A percentile compares a stretch with the other conserved stretches of the same genome.
phyloP scores from a whole-genome alignment of 2,113 vertebrate species.

The Laticauda laticaudata region DNA sequence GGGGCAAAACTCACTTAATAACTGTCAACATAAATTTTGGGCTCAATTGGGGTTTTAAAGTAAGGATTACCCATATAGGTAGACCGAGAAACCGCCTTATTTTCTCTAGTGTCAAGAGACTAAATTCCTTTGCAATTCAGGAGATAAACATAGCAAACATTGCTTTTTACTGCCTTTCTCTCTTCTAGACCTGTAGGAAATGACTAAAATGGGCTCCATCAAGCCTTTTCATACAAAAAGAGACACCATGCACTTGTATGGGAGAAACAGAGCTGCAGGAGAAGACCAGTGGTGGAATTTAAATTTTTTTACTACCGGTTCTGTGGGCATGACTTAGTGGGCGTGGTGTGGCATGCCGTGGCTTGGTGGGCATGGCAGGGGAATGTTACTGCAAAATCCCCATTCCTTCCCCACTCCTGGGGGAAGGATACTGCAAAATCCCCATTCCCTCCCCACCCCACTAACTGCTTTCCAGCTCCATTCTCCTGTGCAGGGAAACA shows the following conservation, averaged over 20 bases:
- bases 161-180: neutral
- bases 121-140: neutral
- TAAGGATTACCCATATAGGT: neutral
- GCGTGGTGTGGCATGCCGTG: too few relatives aligned
- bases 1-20: neutral
- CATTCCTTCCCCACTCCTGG: too few relatives aligned
- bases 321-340: too few relatives aligned
- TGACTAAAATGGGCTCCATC: neutral
- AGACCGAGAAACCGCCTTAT: neutral
- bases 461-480: too few relatives aligned
- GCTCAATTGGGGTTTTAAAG: too few relatives aligned
- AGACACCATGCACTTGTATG: neutral
- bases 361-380: too few relatives aligned
- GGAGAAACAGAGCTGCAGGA: neutral
- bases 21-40: neutral
- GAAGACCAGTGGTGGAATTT: neutral
- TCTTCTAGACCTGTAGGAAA: neutral
- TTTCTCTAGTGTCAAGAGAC: neutral
- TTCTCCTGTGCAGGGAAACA: too few relatives aligned
- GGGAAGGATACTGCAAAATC: too few relatives aligned
- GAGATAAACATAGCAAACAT: neutral
- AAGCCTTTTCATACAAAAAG: neutral
- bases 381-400: too few relatives aligned
- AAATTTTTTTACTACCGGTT: too few relatives aligned
- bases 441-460: too few relatives aligned